Evolutionary conservation across 2,113 vertebrate species (phyloP).

Genomic region (Casuarius casuarius): DNA sequence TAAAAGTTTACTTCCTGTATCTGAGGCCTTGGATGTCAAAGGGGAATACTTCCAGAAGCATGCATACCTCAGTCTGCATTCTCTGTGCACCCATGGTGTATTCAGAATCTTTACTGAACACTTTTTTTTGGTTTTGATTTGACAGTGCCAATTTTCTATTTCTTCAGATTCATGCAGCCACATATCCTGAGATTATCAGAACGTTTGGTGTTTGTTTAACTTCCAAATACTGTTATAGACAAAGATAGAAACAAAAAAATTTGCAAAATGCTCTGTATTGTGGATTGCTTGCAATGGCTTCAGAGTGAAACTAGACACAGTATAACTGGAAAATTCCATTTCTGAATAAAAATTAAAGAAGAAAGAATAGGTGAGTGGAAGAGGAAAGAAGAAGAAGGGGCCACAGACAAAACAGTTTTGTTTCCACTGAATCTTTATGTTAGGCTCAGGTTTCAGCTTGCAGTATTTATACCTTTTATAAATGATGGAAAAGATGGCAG

Average conservation of each 20-base stretch:
- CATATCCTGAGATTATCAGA: background rate
- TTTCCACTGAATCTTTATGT: background rate
- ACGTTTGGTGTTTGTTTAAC: background rate
- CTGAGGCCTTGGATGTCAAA: background rate
- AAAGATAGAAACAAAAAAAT: background rate
- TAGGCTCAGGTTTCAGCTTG: background rate
- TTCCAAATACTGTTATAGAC: background rate
- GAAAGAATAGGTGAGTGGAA: background rate
- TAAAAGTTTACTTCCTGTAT: background rate
- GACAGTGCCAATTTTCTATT: background rate
- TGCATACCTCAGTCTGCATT: background rate
- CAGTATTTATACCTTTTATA: background rate
- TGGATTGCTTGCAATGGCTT: background rate
- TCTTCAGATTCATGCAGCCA: background rate
- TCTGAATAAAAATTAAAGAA: background rate
- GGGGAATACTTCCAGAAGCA: background rate
- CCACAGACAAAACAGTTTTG: background rate
- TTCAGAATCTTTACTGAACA: background rate
- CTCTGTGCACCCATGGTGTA: background rate
- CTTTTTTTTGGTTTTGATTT: background rate
- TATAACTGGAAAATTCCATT: background rate
- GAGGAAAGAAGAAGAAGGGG: background rate
- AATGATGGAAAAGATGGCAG: background rate
- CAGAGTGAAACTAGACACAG: background rate
- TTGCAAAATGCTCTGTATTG: background rate